Evolutionary conservation across 2,797 vertebrate genomes (phyloP).

Genomic region (Sphenodon punctatus): DNA sequence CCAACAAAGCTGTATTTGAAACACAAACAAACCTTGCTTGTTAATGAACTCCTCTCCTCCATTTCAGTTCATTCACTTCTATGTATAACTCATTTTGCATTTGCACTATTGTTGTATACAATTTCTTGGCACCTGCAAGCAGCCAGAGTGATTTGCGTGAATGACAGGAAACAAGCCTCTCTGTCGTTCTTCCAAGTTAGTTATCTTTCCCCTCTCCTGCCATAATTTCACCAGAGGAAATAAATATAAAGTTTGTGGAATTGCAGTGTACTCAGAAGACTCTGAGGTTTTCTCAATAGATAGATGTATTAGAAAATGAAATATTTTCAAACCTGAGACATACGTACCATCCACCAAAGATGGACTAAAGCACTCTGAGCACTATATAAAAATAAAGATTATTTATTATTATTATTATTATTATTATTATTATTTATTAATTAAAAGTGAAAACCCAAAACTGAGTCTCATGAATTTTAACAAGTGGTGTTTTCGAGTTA

Average conservation of each 20-base stretch:
- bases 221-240: not conserved
- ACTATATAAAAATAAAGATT: no score
- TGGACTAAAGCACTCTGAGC: no score
- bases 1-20: not conserved
- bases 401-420: no score
- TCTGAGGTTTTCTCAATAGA: not conserved
- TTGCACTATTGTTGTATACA: conserved; percentile 5
- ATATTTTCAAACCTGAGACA: no score
- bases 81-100: conserved; percentile 26
- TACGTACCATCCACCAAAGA: no score
- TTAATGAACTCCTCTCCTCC: not conserved
- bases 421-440: no score
- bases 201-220: conserved; percentile 7
- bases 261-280: not conserved
- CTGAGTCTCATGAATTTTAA: no score
- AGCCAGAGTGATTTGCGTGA: not conserved
- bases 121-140: conserved; percentile 3
- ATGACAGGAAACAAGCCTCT: not conserved
- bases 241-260: not conserved
- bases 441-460: no score
- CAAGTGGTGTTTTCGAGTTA: no score
- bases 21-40: conserved; percentile 19
- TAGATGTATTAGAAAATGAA: no score
- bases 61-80: conserved; percentile 8
- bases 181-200: not conserved